Evolutionary conservation across 2,888 invertebrate genomes (phyloP).

Genomic region (Nowickia ferox): DNA sequence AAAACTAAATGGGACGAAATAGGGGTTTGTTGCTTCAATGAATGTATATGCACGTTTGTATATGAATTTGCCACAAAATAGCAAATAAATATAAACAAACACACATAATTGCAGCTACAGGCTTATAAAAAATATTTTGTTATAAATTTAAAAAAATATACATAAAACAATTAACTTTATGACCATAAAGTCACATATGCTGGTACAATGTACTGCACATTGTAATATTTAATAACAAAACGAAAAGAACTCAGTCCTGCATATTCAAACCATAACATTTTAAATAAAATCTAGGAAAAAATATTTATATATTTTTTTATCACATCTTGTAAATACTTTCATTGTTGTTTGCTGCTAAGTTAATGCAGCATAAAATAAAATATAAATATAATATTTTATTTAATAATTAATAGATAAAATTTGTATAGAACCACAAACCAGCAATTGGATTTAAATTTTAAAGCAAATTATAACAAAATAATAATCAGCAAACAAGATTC

Average conservation of each 20-base stretch:
- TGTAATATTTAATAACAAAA: slow-evolving; percentile 11
- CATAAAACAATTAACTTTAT: slow-evolving; percentile 63
- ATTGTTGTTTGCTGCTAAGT: slow-evolving; percentile 37
- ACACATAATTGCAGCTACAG: neutral
- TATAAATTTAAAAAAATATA: slow-evolving; percentile 23
- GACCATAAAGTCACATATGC: slow-evolving; percentile 56
- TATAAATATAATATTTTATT: slow-evolving; percentile 9
- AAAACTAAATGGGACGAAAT: neutral
- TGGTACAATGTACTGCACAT: slow-evolving; percentile 10
- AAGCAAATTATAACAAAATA: neutral
- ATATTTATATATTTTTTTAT: neutral
- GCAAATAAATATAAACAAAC: neutral
- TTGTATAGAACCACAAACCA: neutral
- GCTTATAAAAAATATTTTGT: slow-evolving; percentile 15
- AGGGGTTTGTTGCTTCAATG: neutral
- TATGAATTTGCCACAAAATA: slow-evolving; percentile 33
- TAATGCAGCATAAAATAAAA: slow-evolving; percentile 48
- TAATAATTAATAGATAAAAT: neutral
- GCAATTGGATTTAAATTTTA: neutral
- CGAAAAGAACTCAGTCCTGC: neutral
- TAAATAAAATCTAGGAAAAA: slow-evolving; percentile 21
- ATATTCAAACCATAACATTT: neutral
- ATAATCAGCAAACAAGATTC: neutral
- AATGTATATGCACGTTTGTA: neutral
- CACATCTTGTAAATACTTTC: slow-evolving; percentile 12